These are phyloP conservation scores for Chloroceryle aenea DNA, from an alignment of 2,113 vertebrate genomes.

Conservation along the genomic window DNA sequence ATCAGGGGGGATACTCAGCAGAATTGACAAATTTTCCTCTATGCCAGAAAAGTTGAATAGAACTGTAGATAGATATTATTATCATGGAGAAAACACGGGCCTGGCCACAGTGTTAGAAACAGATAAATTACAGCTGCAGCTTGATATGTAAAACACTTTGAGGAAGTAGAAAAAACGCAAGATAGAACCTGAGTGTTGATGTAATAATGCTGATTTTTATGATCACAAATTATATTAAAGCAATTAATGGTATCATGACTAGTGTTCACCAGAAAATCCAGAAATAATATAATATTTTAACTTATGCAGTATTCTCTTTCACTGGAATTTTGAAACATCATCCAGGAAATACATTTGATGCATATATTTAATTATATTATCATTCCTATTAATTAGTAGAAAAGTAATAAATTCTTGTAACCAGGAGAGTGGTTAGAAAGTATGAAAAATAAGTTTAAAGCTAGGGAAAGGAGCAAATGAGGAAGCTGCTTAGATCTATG, in stretches of 20 bases:
- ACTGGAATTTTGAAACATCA: not conserved
- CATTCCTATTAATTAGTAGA: not conserved
- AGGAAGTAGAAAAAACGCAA: not conserved
- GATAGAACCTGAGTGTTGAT: not conserved
- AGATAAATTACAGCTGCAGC: not conserved
- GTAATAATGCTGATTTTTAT: not conserved
- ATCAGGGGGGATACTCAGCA: not conserved
- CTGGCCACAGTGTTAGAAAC: not conserved
- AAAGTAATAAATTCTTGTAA: not conserved
- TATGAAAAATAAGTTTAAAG: slow-evolving; percentile 9
- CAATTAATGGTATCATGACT: not conserved
- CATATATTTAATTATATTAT: not conserved
- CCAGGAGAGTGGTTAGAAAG: not conserved
- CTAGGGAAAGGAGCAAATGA: slow-evolving; percentile 4
- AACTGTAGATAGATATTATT: not conserved
- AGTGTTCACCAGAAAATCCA: not conserved
- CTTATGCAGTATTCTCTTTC: not conserved
- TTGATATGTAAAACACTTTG: not conserved
- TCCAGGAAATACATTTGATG: not conserved
- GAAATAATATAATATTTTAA: not conserved
- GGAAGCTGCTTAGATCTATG: not conserved
- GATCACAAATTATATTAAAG: not conserved
- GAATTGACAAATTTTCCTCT: not conserved
- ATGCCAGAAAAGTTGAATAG: not conserved
- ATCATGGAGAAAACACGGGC: not conserved